Conservation (phyloP, 92 coral and sea anemone species). For the Phenganax stokvisi region DNA sequence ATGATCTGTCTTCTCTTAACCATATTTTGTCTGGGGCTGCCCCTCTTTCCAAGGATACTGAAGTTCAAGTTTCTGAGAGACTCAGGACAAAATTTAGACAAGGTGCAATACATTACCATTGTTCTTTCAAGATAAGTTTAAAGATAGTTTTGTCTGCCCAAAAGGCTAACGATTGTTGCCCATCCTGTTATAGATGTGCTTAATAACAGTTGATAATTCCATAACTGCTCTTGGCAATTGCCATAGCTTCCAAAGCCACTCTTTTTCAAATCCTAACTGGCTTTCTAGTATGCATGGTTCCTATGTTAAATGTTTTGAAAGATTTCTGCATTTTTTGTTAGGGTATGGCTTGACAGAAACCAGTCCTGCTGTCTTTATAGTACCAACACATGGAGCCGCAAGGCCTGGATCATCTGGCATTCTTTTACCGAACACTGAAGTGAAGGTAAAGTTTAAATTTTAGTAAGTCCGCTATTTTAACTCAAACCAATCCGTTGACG, state of each 20-base stretch:
- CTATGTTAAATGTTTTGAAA: background rate
- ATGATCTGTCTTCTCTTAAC: slow-evolving; percentile 50
- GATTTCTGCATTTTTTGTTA: slow-evolving; percentile 17
- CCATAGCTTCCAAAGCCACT: no score
- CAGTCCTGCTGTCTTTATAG: slow-evolving; percentile 55
- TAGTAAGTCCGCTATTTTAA: no score
- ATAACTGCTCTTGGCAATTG: no score
- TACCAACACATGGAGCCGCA: slow-evolving; percentile 32
- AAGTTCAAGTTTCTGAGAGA: slow-evolving; percentile 47
- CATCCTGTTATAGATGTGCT: no score
- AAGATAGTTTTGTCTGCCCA: no score
- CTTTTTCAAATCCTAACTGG: no score
- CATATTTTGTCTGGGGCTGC: slow-evolving; percentile 59
- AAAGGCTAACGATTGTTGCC: no score
- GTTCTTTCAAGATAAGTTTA: no score
- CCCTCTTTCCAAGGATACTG: slow-evolving; percentile 57
- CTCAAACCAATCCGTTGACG: no score
- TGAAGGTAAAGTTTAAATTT: slow-evolving; percentile 51
- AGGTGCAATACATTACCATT: slow-evolving; percentile 40
- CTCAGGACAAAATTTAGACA: slow-evolving; percentile 50
- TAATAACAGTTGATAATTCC: no score
- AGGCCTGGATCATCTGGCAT: slow-evolving; percentile 64
- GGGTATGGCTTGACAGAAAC: slow-evolving; percentile 91
- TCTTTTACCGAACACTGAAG: slow-evolving; percentile 65
- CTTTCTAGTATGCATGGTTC: background rate